phyloP scores from a whole-genome alignment of 2,888 invertebrate species.

The Nomada ruficornis region DNA sequence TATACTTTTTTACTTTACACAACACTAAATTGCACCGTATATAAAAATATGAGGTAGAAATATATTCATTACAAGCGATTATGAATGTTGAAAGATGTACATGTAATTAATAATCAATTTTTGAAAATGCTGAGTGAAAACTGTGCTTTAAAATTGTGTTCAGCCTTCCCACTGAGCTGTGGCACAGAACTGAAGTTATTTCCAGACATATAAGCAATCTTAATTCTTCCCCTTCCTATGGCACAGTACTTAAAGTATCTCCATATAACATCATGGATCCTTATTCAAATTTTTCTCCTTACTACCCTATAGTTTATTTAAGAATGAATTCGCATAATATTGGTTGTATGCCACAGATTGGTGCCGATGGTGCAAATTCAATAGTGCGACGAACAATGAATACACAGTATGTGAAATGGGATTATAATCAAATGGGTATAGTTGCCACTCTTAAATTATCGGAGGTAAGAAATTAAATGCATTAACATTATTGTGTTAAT shows the following conservation, averaged over 20 bases:
- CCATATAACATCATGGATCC: neutral
- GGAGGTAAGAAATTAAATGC: conserved; percentile 86
- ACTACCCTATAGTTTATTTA: neutral
- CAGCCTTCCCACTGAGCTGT: conserved; percentile 62
- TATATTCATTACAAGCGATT: conserved; percentile 9
- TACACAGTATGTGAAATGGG: conserved; percentile 91
- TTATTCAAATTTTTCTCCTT: neutral
- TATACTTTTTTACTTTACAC: neutral
- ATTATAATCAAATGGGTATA: conserved; percentile 95
- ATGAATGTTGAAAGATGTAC: neutral
- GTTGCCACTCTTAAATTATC: conserved; percentile 95
- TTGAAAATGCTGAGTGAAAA: conserved; percentile 12
- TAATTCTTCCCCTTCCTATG: conserved; percentile 57
- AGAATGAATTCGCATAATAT: neutral
- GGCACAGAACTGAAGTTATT: conserved; percentile 78
- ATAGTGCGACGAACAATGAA: conserved; percentile 93
- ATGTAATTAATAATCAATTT: neutral
- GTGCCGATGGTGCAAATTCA: conserved; percentile 97
- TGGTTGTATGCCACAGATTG: conserved; percentile 87
- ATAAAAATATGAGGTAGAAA: neutral
- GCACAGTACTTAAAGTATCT: conserved; percentile 41
- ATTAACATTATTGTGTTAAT: neutral
- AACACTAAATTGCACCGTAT: neutral
- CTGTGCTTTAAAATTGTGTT: conserved; percentile 28
- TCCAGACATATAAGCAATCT: conserved; percentile 73